Base-by-base conservation (phyloP, 2,888 invertebrate species). In the Panopea generosa region DNA sequence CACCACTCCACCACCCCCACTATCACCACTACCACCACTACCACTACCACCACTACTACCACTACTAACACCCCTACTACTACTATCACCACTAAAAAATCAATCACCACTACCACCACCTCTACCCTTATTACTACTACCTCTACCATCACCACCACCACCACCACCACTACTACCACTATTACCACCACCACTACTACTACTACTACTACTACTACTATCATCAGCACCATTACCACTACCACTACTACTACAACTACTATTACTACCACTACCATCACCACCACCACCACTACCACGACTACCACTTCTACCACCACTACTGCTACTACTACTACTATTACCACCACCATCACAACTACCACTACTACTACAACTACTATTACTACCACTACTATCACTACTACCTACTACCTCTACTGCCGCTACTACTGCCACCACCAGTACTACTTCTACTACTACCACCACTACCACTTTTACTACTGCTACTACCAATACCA, bases 311-410 rank as follows among this genome's bases (percentile, higher is more conserved):
- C 55, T 55, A 47, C 43, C 20, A 18, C 53, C 40, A 38, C 59
- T 26, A 22, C 66, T 26, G 7, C 47, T 47, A 16, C 66, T 47
- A 18, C 55, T 7, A 53, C 75, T 24, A 72, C 55, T 47, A 59
- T 59, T 24, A 59, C 65, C 20, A 55, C 66, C 14, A 66, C 57
- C 16, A 56, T 61, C 29, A 62, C 61, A 2, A 50, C 67, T 56
- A 67, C 49, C 45, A 62, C 27, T 33, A 63, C 62, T 29, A 53
- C 60, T 27, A 14, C 24, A 2, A 11, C 49, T 9, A 22, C 56
- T 2, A 27, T 56, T 33, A 40, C 62, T 18, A 61, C 73, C n/a
- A 62, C 71, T 24, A 65, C 65, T 9, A 61, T 53, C 26, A 71
- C 70, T 57, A 63, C 55, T 20, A 20, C 52, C 38, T 26, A 27